A percentile compares a stretch with the other conserved stretches of the same genome.
These are phyloP conservation scores for Ditula angustiorana DNA, from an alignment of 2,888 invertebrate species.

Conservation along the genomic window DNA sequence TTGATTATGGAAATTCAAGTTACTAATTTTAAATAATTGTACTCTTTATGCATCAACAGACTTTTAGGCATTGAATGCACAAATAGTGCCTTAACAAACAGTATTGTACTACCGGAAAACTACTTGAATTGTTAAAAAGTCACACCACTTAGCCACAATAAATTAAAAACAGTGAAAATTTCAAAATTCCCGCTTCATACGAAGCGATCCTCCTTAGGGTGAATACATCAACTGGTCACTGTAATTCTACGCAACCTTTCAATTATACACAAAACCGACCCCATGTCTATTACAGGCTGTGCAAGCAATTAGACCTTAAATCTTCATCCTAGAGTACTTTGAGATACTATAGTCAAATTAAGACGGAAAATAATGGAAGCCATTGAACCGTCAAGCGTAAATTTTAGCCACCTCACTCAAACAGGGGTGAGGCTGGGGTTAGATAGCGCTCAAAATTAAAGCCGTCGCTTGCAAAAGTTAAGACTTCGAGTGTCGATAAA, in stretches of 20 bases:
- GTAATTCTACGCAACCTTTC: constrained; percentile 1
- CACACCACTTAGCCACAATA: too few relatives aligned
- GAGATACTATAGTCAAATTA: constrained; percentile 18
- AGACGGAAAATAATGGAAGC: constrained; percentile 15
- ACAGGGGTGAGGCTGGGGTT: constrained; percentile 24
- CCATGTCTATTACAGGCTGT: neutral
- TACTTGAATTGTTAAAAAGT: too few relatives aligned
- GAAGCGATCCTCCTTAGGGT: too few relatives aligned
- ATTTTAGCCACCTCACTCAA: constrained; percentile 28
- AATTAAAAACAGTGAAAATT: too few relatives aligned
- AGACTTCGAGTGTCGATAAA: constrained; percentile 40
- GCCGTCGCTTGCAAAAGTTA: constrained; percentile 37
- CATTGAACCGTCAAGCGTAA: constrained; percentile 6
- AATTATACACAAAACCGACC: neutral
- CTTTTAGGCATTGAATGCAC: too few relatives aligned
- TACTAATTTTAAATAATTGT: too few relatives aligned
- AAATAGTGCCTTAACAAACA: too few relatives aligned
- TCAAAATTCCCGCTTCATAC: too few relatives aligned
- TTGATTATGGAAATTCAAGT: too few relatives aligned
- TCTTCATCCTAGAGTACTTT: neutral
- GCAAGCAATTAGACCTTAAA: constrained; percentile 5
- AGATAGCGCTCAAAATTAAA: constrained; percentile 37
- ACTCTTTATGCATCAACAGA: too few relatives aligned
- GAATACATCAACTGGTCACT: neutral
- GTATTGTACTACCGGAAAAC: too few relatives aligned